Base-by-base conservation (phyloP, 1,140 invertebrate genomes). In the Aporrectodea caliginosa region DNA sequence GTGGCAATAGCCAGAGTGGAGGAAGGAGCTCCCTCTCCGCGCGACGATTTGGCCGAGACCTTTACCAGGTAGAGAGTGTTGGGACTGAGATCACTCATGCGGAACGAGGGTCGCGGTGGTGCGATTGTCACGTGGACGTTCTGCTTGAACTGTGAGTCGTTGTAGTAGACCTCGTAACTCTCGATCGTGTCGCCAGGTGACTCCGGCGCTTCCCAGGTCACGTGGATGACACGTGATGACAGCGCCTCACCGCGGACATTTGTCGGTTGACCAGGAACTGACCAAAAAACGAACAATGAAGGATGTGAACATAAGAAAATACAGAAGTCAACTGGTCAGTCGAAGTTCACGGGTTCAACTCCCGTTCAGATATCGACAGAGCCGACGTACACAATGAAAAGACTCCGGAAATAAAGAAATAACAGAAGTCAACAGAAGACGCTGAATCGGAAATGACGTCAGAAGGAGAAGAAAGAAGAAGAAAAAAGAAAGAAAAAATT, bases 1-100 rank as follows among this genome's bases (percentile, higher is more conserved):
- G 43, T 58, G 6, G 43, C 92, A 72, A 96, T 94, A 77, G 94
- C 93, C 82, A 97, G 93, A 0, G 94, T 94, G n/a, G 95, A 94
- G 2, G 96, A 98, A 32, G 94, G 93, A 1, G 96, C 95, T 14
- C 96, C 96, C 88, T 98, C 96, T 1, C 96, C 97, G 43, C 94
- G 90, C 81, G 94, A 92, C 1, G 94, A 97, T 79, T 94, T 91
- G 29, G 96, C 97, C 1, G 96, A 95, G 81, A 99, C 90, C 94
- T 96, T 97, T 80, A 98, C 93, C 89, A 95, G 95, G 90, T 98
- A 99, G 58, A 97, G 87, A 1, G 96, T 98, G 90, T 98, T 96
- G 1, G 97, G 96, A 85, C 96, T 96, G 0, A 99, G 90, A 35
- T 93, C 93, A 74, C 92, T 93, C 79, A 98, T 89, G 43, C 6